Percentiles rank a stretch among this genome's conserved stretches.
Evolutionary conservation across 2,797 vertebrate species (phyloP).

Genomic region (Syngnathus rostellatus): DNA sequence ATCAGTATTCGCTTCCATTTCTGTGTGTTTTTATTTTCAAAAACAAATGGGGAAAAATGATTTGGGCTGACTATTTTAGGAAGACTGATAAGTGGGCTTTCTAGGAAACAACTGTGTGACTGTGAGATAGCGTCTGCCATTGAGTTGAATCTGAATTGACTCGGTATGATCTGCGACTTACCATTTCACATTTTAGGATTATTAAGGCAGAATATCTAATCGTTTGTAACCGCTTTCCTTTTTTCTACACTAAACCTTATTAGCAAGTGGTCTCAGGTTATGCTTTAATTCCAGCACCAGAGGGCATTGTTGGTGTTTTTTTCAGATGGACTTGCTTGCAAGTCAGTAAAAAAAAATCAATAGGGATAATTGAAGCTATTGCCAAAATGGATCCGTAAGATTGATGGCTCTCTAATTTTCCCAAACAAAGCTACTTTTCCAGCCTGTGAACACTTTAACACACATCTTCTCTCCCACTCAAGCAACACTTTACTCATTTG

Average conservation of each 20-base stretch:
- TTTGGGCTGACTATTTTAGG: too few species aligned
- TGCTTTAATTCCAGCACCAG: constrained; percentile 32
- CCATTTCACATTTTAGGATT: background rate
- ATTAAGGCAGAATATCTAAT: background rate
- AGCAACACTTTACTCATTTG: background rate
- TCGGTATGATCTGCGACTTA: background rate
- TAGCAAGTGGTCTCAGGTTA: background rate
- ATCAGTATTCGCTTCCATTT: too few species aligned
- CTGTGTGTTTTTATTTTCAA: too few species aligned
- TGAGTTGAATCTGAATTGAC: background rate
- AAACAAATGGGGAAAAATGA: too few species aligned
- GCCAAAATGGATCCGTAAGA: background rate
- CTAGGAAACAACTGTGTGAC: background rate
- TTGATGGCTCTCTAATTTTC: background rate
- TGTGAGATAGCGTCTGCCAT: background rate
- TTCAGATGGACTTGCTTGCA: background rate
- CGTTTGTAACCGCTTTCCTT: background rate
- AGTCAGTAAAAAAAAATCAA: background rate
- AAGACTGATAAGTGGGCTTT: background rate
- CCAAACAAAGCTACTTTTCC: background rate
- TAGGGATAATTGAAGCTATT: background rate
- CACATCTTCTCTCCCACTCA: background rate
- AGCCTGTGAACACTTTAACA: background rate
- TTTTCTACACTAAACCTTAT: too few species aligned
- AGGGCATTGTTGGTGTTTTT: constrained; percentile 43